Percentiles rank a stretch among this genome's conserved stretches.
Evolutionary conservation across 1,140 invertebrate genomes (phyloP).

Genomic region (Cylas formicarius): DNA sequence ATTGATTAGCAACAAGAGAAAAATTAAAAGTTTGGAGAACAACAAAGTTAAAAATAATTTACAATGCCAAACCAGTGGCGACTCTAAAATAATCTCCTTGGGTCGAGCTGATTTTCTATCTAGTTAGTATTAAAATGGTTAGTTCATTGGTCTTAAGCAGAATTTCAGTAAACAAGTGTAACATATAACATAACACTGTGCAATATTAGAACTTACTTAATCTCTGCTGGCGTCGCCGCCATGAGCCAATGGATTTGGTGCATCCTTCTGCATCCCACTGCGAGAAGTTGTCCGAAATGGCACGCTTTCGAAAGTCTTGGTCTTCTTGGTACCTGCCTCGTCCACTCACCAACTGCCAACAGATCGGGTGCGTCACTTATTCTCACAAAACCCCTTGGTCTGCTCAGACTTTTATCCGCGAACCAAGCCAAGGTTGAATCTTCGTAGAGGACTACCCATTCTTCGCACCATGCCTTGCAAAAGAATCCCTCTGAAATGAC

Average conservation of each 20-base stretch:
- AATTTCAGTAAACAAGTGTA: too few relatives aligned
- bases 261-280: conserved; percentile 54
- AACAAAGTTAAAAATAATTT: too few relatives aligned
- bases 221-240: conserved; percentile 37
- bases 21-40: too few relatives aligned
- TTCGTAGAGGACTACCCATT: conserved; percentile 72
- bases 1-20: too few relatives aligned
- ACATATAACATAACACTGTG: conserved; percentile 10
- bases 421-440: conserved; percentile 74
- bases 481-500: conserved; percentile 57
- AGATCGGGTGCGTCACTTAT: conserved; percentile 70
- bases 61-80: too few relatives aligned
- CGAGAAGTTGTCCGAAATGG: conserved; percentile 59
- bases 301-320: conserved; percentile 60
- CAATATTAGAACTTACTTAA: conserved; percentile 33
- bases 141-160: too few relatives aligned
- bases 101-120: too few relatives aligned
- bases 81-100: too few relatives aligned
- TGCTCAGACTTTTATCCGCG: conserved; percentile 51
- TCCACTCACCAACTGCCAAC: conserved; percentile 70
- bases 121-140: too few relatives aligned
- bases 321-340: conserved; percentile 58
- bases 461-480: conserved; percentile 70
- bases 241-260: conserved; percentile 38
- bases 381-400: conserved; percentile 48